Evolutionary conservation across 1,140 invertebrate genomes (phyloP), one percentile per base, ranked within the genome.

Genomic region (Cecropterus lyciades): DNA sequence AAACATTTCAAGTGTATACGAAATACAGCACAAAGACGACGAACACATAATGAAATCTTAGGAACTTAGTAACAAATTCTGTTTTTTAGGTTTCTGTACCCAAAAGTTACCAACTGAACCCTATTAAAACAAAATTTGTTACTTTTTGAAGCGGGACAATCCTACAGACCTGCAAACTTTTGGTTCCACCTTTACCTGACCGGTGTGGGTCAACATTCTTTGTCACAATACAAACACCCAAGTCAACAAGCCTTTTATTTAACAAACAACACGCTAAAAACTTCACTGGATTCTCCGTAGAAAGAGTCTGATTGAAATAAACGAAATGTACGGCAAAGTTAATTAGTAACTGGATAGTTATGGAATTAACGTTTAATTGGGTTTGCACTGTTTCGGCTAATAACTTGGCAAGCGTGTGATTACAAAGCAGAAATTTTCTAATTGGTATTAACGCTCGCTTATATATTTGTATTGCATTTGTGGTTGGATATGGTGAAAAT

Each of bases 311-410:
- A 62, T 62, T 62, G 46, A 62, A 62, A 40, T 62, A 62, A 62
- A 62, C 51, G 33, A 51, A 62, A 62, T 51, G 45, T 30, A 62
- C 59, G 30, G 45, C 45, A 30, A 49, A 62, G 46, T 13, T 62
- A 62, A 62, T 62, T 62, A 62, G 59, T 62, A 51, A 62, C 59
- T 62, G 59, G 59, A 62, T 62, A 62, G 59, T 62, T 62, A 62
- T 62, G 59, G 49, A 62, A 51, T 37, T 57, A 62, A 62, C 59
- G 59, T 62, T 62, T 40, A 62, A 62, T 62, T 62, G 59, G 30
- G 59, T 51, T 62, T 37, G 46, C 45, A 49, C 27, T 62, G 59
- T 62, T 62, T 49, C 30, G 40, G 46, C 59, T 62, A 48, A 45
- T 57, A 57, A 40, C 46, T 49, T 27, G 43, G 45, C 27, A 62